phyloP scores from a whole-genome alignment of 30 jellyfish, hydroid and myxozoan genomes.

The Hydractinia symbiolongicarpus region DNA sequence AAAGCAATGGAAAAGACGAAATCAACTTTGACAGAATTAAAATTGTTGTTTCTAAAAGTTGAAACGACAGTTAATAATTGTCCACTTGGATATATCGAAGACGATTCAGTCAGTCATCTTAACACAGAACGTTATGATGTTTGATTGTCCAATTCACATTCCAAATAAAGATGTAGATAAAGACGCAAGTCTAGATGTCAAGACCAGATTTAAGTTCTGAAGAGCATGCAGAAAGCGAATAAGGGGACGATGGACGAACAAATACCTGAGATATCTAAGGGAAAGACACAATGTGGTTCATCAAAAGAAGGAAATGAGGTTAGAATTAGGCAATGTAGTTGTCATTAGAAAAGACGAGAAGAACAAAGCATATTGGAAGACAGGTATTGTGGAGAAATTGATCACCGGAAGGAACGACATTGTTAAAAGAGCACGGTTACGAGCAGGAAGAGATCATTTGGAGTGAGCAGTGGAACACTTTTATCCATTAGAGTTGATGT shows the following conservation, averaged over 20 bases:
- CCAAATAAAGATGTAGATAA: background rate
- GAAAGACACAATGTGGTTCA: conserved; percentile 12
- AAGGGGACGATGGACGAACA: background rate
- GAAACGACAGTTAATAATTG: conserved; percentile 29
- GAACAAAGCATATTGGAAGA: conserved; percentile 39
- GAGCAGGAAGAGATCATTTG: conserved; percentile 24
- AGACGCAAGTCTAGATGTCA: background rate
- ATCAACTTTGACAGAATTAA: conserved; percentile 35
- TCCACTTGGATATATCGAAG: conserved; percentile 18
- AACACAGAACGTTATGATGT: conserved; percentile 22
- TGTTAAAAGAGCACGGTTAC: conserved; percentile 33
- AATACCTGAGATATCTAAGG: conserved; percentile 2
- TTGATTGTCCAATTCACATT: conserved; percentile 7
- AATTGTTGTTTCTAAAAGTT: conserved; percentile 37
- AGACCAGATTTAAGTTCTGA: background rate
- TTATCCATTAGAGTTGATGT: conserved; percentile 40
- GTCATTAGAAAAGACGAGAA: conserved; percentile 42
- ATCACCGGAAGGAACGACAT: conserved; percentile 44
- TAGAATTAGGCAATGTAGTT: conserved; percentile 41
- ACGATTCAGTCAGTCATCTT: conserved; percentile 6
- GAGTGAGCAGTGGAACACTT: conserved; percentile 48
- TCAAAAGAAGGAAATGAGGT: background rate
- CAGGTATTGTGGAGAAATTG: conserved; percentile 31
- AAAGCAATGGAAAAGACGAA: conserved; percentile 32
- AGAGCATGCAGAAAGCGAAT: background rate